A percentile compares a stretch with the other conserved stretches of the same genome.
phyloP scores from a whole-genome alignment of 2,113 vertebrate genomes.

The Heloderma charlesbogerti region DNA sequence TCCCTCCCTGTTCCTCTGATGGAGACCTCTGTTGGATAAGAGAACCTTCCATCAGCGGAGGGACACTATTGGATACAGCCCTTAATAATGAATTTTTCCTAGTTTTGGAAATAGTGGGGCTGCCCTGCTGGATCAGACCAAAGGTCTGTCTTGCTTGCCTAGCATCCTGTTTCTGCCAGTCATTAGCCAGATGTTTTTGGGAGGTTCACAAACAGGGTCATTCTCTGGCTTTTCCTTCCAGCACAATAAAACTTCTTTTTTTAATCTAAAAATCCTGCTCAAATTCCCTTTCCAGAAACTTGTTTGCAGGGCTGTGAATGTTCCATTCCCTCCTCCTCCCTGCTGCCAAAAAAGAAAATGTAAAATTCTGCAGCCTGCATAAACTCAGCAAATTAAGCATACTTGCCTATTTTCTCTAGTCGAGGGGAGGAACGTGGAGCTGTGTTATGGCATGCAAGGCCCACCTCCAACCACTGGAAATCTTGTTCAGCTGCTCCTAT shows the following conservation, averaged over 20 bases:
- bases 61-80: too few relatives aligned
- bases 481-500: neutral
- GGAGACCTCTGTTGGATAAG: too few relatives aligned
- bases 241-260: neutral
- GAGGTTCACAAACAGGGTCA: neutral
- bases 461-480: neutral
- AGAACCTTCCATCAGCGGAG: too few relatives aligned
- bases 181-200: neutral
- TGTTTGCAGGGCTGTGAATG: neutral
- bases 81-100: neutral
- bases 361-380: neutral
- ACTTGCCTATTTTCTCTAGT: neutral
- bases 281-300: neutral
- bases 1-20: neutral
- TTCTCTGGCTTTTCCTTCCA: neutral
- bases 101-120: neutral
- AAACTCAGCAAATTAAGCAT: neutral
- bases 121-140: neutral
- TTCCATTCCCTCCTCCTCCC: too few relatives aligned
- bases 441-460: too few relatives aligned
- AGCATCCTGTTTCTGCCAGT: neutral
- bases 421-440: neutral
- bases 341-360: neutral
- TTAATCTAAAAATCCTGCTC: neutral
- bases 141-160: neutral